Evolutionary conservation across 2,797 vertebrate genomes (phyloP), one percentile per base, ranked within the genome.

Genomic region (Telmatherina bonti): DNA sequence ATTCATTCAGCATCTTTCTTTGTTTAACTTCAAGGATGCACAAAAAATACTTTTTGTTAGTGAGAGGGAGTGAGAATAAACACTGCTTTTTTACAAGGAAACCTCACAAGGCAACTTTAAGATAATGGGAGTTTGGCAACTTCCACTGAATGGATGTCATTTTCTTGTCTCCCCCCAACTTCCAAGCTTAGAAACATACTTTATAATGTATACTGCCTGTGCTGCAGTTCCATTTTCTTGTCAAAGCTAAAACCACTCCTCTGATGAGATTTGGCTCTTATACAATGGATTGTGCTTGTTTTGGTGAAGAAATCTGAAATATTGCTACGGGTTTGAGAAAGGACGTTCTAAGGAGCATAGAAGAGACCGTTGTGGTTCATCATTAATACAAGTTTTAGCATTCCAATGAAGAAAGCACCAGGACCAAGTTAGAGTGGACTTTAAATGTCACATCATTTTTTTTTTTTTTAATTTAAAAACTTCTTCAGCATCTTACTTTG

Each of bases 401-500:
- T 47, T 26, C 55, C n/a, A 33, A 47, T 61, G 55, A 72, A 66
- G 33, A 55, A n/a, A 43, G 15, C 20, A 47, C 67, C 31, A 41
- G 31, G 57, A 53, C 31, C 45, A 31, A 62, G 52, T 41, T 20
- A 43, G 24, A 63, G 45, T 20, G 43, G 63, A 70, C 78, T 76
- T 20, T 43, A 74, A 76, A 76, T 66, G 53, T 67, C 57, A 66
- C 51, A n/a, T n/a, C n/a, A n/a, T n/a, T n/a, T n/a, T n/a, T n/a
- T n/a, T n/a, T n/a, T n/a, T n/a, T n/a, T n/a, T n/a, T n/a, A n/a
- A n/a, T n/a, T n/a, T n/a, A n/a, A n/a, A n/a, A n/a, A n/a, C n/a
- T n/a, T n/a, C n/a, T n/a, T n/a, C n/a, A n/a, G n/a, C n/a, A n/a
- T n/a, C n/a, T n/a, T n/a, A n/a, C n/a, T n/a, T n/a, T n/a, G n/a